Conservation (phyloP, 2,113 vertebrate genomes). For the Polypterus senegalus region DNA sequence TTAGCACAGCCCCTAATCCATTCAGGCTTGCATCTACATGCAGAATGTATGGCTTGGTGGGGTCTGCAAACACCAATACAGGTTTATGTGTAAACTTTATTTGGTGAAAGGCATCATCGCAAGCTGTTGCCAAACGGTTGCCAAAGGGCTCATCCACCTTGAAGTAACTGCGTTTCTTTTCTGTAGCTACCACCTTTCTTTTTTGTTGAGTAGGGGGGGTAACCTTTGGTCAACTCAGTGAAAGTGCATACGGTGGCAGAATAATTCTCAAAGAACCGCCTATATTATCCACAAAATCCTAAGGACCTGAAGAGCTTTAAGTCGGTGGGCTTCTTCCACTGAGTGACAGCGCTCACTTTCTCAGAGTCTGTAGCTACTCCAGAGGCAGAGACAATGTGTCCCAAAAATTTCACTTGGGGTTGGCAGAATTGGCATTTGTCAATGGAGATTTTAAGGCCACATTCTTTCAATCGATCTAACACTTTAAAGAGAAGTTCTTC, state of each 20-base stretch:
- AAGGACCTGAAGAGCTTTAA: neutral
- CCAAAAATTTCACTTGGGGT: neutral
- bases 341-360: neutral
- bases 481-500: neutral
- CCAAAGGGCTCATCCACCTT: neutral
- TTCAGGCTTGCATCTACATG: conserved; percentile 1
- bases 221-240: neutral
- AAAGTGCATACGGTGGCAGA: neutral
- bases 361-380: neutral
- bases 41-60: neutral
- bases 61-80: neutral
- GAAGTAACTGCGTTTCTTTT: neutral
- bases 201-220: neutral
- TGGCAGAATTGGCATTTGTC: conserved; percentile 3
- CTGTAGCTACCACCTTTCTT: neutral
- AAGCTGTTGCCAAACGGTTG: neutral
- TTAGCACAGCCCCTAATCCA: neutral
- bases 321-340: neutral
- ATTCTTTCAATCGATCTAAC: neutral
- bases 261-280: neutral
- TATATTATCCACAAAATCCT: neutral
- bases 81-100: neutral
- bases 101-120: neutral
- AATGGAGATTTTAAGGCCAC: neutral
- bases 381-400: neutral